A percentile compares a stretch with the other conserved stretches of the same genome.
Evolutionary conservation across 2,888 invertebrate species (phyloP).

Genomic region (Drosophila yooni): DNA sequence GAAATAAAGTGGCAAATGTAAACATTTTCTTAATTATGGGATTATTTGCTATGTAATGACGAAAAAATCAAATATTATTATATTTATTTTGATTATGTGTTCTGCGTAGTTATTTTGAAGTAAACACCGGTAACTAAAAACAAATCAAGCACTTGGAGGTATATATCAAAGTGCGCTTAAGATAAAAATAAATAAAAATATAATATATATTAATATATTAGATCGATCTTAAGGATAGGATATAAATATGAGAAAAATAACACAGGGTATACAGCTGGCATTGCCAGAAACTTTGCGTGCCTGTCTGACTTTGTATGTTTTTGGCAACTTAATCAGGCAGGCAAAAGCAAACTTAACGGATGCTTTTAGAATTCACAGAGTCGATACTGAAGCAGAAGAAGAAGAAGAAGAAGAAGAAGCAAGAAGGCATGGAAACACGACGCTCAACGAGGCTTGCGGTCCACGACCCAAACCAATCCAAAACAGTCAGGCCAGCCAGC

Average conservation of each 20-base stretch:
- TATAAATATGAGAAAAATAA: neutral
- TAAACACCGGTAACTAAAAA: too few species aligned
- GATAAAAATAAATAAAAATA: neutral
- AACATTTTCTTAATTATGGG: neutral
- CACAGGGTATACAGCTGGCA: constrained; percentile 16
- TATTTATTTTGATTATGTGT: neutral
- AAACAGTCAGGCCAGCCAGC: constrained; percentile 19
- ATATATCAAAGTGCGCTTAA: neutral
- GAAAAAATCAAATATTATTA: neutral
- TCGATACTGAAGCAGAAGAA: constrained; percentile 16
- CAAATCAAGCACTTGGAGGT: too few species aligned
- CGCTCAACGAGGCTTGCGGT: constrained; percentile 40
- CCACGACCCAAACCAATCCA: constrained; percentile 50
- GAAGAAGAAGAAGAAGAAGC: constrained; percentile 1
- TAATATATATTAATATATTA: neutral
- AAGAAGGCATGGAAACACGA: constrained; percentile 39
- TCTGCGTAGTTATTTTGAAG: too few species aligned
- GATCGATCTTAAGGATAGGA: neutral
- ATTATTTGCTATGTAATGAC: neutral
- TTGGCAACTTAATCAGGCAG: constrained; percentile 77
- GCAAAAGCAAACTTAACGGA: constrained; percentile 66
- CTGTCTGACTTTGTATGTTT: constrained; percentile 53
- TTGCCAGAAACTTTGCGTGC: neutral
- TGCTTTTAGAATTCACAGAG: constrained; percentile 74
- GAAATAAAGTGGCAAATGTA: neutral